Conservation (phyloP, 2,888 invertebrate genomes). For the Eupsilia transversa region DNA sequence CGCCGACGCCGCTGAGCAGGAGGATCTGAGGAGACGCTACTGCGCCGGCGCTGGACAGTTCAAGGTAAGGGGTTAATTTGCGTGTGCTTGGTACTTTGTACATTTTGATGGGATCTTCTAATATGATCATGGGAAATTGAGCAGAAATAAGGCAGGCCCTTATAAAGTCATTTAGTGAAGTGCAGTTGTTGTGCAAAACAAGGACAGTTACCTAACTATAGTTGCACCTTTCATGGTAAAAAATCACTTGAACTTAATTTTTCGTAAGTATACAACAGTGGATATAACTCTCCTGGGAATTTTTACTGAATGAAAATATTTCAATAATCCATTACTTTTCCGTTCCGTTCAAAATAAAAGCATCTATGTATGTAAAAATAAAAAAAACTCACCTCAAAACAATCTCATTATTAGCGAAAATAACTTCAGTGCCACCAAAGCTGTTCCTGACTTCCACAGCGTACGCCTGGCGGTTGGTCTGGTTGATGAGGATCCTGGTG, state of each 20-base stretch:
- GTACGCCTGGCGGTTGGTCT: slow-evolving; percentile 93
- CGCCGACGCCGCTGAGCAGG: slow-evolving; percentile 97
- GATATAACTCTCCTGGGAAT: background rate
- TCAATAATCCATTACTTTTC: background rate
- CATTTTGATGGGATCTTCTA: background rate
- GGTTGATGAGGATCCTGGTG: slow-evolving; percentile 94
- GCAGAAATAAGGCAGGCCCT: background rate
- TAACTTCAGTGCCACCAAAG: slow-evolving; percentile 89
- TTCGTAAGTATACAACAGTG: background rate
- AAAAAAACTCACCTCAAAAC: slow-evolving; percentile 87
- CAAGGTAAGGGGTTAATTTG: background rate
- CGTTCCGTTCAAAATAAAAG: background rate
- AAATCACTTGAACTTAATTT: background rate
- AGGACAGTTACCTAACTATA: background rate
- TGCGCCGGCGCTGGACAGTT: slow-evolving; percentile 92
- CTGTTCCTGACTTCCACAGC: slow-evolving; percentile 93
- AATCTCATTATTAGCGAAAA: slow-evolving; percentile 93
- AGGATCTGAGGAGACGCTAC: slow-evolving; percentile 98
- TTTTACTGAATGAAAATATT: background rate
- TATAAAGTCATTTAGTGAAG: background rate
- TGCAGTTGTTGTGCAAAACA: background rate
- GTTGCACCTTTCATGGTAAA: background rate
- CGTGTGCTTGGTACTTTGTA: background rate
- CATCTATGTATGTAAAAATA: too few species aligned
- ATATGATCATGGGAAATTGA: background rate